Percentiles rank a stretch among this genome's conserved stretches.
Evolutionary conservation across 1,140 invertebrate species (phyloP).

Genomic region (Drosophila trapezifrons): DNA sequence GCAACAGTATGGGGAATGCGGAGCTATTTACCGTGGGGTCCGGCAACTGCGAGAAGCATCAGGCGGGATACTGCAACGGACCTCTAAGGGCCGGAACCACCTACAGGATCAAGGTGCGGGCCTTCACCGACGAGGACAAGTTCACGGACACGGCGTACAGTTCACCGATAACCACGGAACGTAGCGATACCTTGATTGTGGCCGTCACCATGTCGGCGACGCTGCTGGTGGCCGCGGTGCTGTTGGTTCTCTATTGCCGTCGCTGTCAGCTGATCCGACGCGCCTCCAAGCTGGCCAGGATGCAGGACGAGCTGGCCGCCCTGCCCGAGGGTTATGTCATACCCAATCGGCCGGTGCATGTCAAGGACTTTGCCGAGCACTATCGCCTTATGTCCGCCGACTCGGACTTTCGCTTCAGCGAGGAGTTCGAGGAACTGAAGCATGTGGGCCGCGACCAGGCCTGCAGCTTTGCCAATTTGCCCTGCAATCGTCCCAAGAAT

Average conservation of each 20-base stretch:
- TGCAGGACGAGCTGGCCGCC: slow-evolving; percentile 89
- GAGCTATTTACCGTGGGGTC: slow-evolving; percentile 94
- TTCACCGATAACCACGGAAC: slow-evolving; percentile 92
- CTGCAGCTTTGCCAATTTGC: slow-evolving; percentile 95
- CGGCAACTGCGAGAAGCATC: slow-evolving; percentile 90
- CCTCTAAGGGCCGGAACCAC: slow-evolving; percentile 94
- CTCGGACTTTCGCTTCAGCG: slow-evolving; percentile 98
- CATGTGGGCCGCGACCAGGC: slow-evolving; percentile 96
- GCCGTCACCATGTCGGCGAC: slow-evolving; percentile 28
- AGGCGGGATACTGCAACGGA: slow-evolving; percentile 94
- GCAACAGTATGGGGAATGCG: slow-evolving; percentile 5
- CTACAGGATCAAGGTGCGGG: slow-evolving; percentile 95
- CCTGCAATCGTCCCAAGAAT: slow-evolving; percentile 98
- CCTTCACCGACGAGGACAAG: slow-evolving; percentile 95
- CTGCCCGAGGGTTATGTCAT: slow-evolving; percentile 92
- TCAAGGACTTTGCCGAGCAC: slow-evolving; percentile 96
- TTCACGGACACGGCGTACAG: slow-evolving; percentile 96
- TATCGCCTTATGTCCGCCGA: slow-evolving; percentile 98
- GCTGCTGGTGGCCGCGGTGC: slow-evolving; percentile 67
- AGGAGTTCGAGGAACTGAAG: slow-evolving; percentile 99
- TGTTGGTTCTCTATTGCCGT: slow-evolving; percentile 85
- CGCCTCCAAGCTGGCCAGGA: slow-evolving; percentile 86
- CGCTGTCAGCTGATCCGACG: slow-evolving; percentile 86
- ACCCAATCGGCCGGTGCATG: slow-evolving; percentile 93
- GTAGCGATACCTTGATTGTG: slow-evolving; percentile 52